Percentiles rank a stretch among this genome's conserved stretches.
Conservation (phyloP, 2,888 invertebrate species). For the Diadromus collaris region DNA sequence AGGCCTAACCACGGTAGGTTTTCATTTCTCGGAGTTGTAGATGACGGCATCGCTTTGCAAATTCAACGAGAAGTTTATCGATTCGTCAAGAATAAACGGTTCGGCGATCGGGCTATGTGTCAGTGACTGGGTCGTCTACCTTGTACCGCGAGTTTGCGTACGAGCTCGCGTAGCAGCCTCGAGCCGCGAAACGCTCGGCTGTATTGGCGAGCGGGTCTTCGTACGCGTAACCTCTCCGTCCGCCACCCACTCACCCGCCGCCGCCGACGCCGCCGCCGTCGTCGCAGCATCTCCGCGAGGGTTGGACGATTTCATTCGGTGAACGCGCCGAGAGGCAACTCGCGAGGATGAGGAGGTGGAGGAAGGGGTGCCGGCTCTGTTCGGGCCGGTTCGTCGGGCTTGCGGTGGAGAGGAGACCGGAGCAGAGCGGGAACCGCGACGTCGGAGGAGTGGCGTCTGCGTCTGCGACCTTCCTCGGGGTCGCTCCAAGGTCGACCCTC, state of each 20-base stretch:
- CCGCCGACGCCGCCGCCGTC: constrained; percentile 36
- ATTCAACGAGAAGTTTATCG: not conserved
- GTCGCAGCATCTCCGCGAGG: constrained; percentile 25
- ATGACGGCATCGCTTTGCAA: not conserved
- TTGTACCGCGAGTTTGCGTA: not conserved
- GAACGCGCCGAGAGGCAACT: constrained; percentile 32
- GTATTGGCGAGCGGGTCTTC: constrained; percentile 31
- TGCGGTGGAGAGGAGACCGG: constrained; percentile 30
- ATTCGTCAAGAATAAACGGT: not conserved
- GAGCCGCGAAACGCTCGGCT: constrained; percentile 10
- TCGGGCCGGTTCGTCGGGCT: constrained; percentile 46
- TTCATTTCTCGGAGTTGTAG: not conserved
- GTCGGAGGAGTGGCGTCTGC: constrained; percentile 69
- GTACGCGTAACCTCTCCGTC: constrained; percentile 40
- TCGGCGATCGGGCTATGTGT: constrained; percentile 12
- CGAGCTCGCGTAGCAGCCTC: not conserved
- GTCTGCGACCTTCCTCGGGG: constrained; percentile 75
- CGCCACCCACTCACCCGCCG: constrained; percentile 24
- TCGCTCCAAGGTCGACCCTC: constrained; percentile 73
- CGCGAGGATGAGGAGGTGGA: constrained; percentile 16
- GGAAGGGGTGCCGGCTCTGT: constrained; percentile 30
- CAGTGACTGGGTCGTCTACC: constrained; percentile 13
- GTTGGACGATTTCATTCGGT: constrained; percentile 42
- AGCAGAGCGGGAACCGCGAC: constrained; percentile 34
- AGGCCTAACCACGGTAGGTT: not conserved